Evolutionary conservation across 2,797 vertebrate species (phyloP), one percentile per base, ranked within the genome.

Genomic region (Falco peregrinus): DNA sequence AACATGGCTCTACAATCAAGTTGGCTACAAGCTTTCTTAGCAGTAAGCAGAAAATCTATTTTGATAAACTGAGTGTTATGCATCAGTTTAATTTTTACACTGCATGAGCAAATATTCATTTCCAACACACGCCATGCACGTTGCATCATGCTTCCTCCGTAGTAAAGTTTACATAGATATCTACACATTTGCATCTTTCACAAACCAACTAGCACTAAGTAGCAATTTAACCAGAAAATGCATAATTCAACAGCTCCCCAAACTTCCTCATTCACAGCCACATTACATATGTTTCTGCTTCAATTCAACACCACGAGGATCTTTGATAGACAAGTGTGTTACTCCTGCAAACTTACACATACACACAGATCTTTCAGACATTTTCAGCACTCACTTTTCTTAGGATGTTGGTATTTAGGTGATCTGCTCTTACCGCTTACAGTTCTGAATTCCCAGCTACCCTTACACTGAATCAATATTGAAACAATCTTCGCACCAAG

Each of bases 1-100:
- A 97, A 94, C 93, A 94, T n/a, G 78, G 87, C 77, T 98, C 90
- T 89, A 91, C 93, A 87, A 89, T 90, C 95, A 95, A 97, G 87
- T 97, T 92, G 95, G 75, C 84, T 92, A 95, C 82, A 95, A 95
- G 90, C 47, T 90, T 92, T 92, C 87, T 47, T 33, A 13, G 5
- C 48, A 50, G 26, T 24, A 73, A 87, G 31, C 2, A 86, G 41
- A 84, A 91, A 88, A 86, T 59, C 73, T 54, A 6, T 70, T 84
- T 90, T 75, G 51, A 71, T 77, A 79, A 95, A 92, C n/a, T 37
- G 31, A 80, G 51, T 25, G 43, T n/a, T 65, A n/a, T 75, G 69
- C 65, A 81, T 82, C 59, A 61, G 75, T 93, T 94, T 61, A 77
- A 91, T 79, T 95, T 91, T 80, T 39, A 60, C 63, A 51, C 22